These are phyloP conservation scores for Pyralis farinalis DNA, from an alignment of 2,888 invertebrate genomes.

Conservation along the genomic window DNA sequence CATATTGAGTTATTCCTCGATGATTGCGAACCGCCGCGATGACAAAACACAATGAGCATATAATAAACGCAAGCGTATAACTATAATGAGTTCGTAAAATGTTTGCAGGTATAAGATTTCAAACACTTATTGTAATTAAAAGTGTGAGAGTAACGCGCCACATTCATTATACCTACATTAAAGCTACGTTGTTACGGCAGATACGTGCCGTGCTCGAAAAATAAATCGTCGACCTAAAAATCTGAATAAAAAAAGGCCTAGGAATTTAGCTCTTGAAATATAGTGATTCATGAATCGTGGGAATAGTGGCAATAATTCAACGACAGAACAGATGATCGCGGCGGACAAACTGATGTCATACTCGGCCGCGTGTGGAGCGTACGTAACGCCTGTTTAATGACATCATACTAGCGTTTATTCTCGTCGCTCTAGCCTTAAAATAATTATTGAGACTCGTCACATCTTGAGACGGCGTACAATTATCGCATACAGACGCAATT, in stretches of 20 bases:
- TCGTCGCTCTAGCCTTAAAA: constrained; percentile 67
- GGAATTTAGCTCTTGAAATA: constrained; percentile 25
- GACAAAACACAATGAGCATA: constrained; percentile 5
- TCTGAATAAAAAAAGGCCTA: constrained; percentile 20
- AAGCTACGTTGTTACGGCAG: neutral
- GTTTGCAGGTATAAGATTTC: neutral
- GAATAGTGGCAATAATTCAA: constrained; percentile 54
- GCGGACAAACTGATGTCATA: constrained; percentile 69
- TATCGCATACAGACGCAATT: constrained; percentile 32
- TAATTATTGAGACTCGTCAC: constrained; percentile 60
- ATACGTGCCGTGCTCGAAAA: constrained; percentile 6
- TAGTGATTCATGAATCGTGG: constrained; percentile 38
- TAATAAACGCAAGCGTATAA: constrained; percentile 16
- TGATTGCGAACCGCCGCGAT: constrained; percentile 16
- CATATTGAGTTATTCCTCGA: constrained; percentile 25
- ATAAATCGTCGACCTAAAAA: constrained; percentile 13
- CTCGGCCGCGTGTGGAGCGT: constrained; percentile 56
- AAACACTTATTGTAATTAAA: no score
- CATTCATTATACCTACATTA: no score
- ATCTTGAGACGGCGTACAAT: constrained; percentile 39
- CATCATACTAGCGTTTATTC: constrained; percentile 72
- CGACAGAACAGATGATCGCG: constrained; percentile 52
- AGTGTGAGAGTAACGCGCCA: no score
- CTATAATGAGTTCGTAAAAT: constrained; percentile 15
- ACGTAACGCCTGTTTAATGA: constrained; percentile 71